Percentiles rank a stretch among this genome's conserved stretches.
Evolutionary conservation across 2,113 vertebrate species (phyloP).

Genomic region (Rhinopomastus cyanomelas): DNA sequence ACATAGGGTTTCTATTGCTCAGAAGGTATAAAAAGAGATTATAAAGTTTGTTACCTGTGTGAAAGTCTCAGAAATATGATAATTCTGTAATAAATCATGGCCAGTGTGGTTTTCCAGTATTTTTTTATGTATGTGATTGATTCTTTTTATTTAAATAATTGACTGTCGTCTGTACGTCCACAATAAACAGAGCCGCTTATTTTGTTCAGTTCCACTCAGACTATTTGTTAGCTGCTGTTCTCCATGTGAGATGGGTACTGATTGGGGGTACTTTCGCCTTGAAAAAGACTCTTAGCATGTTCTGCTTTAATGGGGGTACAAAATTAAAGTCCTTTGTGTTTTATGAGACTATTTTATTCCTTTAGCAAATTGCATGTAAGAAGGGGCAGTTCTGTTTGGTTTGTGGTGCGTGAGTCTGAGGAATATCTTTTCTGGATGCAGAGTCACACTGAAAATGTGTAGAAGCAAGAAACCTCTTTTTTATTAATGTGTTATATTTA

Average conservation of each 20-base stretch:
- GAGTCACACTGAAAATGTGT: background rate
- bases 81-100: constrained; percentile 9
- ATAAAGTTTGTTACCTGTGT: background rate
- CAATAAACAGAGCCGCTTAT: background rate
- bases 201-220: background rate
- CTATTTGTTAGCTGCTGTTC: background rate
- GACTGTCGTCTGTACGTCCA: background rate
- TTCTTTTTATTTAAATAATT: constrained; percentile 15
- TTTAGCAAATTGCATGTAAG: background rate
- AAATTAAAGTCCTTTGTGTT: constrained; percentile 23
- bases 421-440: background rate
- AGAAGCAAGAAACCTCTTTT: background rate
- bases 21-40: background rate
- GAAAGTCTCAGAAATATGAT: background rate
- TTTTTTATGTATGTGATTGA: background rate
- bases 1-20: background rate
- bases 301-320: background rate
- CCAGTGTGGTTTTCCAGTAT: background rate
- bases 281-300: background rate
- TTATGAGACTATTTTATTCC: background rate
- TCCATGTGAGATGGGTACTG: background rate
- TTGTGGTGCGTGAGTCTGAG: background rate
- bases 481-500: background rate
- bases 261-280: background rate
- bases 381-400: background rate